Evolutionary conservation across 2,797 vertebrate species (phyloP).

Genomic region (Hylomyscus alleni): DNA sequence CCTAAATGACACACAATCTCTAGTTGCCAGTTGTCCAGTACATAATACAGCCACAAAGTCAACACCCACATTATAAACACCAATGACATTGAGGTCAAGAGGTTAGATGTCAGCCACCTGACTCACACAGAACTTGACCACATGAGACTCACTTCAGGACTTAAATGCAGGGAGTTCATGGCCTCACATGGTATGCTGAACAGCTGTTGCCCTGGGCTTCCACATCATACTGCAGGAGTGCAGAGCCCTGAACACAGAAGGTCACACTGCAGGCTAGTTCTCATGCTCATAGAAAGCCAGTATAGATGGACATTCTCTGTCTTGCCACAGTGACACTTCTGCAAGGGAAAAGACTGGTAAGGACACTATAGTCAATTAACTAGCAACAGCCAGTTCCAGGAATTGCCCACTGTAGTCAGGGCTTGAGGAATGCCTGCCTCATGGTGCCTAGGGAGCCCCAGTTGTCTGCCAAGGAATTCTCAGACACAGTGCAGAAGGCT

Average conservation of each 20-base stretch:
- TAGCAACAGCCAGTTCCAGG: accelerated
- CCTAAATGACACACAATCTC: no score
- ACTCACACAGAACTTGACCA: accelerated
- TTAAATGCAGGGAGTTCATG: background rate
- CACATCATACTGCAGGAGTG: background rate
- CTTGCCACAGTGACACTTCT: accelerated
- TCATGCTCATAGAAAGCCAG: background rate
- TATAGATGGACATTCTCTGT: accelerated
- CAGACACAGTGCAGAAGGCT: background rate
- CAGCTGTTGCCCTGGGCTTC: background rate
- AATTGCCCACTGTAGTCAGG: background rate
- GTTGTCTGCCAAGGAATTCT: no score
- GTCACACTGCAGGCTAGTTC: accelerated
- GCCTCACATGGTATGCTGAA: no score
- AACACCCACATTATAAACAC: no score
- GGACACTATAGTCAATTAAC: accelerated
- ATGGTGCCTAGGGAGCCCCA: background rate
- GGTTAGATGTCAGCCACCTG: background rate
- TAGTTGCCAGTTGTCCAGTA: no score
- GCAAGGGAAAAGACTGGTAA: background rate
- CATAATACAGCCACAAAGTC: no score
- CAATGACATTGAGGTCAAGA: accelerated
- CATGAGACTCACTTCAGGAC: no score
- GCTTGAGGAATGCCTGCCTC: background rate
- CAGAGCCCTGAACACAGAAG: accelerated